A percentile compares a stretch with the other conserved stretches of the same genome.
Evolutionary conservation across 2,113 vertebrate genomes (phyloP).

Genomic region (Sceloporus tristichus): DNA sequence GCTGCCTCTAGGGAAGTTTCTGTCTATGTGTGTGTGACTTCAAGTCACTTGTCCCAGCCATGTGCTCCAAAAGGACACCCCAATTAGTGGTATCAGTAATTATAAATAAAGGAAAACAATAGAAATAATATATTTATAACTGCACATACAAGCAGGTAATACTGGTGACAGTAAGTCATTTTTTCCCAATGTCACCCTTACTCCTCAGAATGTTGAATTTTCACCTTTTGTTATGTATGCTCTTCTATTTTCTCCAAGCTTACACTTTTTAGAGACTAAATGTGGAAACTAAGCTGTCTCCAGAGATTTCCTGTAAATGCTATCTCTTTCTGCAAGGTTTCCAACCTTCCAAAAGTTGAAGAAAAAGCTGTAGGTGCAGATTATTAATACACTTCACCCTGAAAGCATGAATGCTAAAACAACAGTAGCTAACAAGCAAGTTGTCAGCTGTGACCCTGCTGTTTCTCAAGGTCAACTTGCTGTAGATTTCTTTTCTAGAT

Average conservation of each 20-base stretch:
- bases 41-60: background rate
- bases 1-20: background rate
- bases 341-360: conserved; percentile 67
- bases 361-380: conserved; percentile 59
- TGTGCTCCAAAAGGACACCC: background rate
- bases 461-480: conserved; percentile 53
- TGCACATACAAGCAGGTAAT: background rate
- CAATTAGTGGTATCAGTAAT: background rate
- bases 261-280: conserved; percentile 63
- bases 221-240: conserved; percentile 61
- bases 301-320: conserved; percentile 68
- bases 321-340: conserved; percentile 44
- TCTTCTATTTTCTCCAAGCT: conserved; percentile 64
- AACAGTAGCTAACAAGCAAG: conserved; percentile 55
- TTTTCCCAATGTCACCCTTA: conserved; percentile 32
- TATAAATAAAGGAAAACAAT: background rate
- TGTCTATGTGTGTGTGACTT: no score
- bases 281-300: conserved; percentile 72
- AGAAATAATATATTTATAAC: background rate
- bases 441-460: conserved; percentile 56
- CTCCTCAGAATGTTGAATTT: conserved; percentile 55
- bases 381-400: conserved; percentile 65
- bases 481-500: conserved; percentile 35
- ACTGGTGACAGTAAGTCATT: background rate
- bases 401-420: conserved; percentile 59